phyloP scores from a whole-genome alignment of 2,888 invertebrate genomes.

The Xylophagus ater region DNA sequence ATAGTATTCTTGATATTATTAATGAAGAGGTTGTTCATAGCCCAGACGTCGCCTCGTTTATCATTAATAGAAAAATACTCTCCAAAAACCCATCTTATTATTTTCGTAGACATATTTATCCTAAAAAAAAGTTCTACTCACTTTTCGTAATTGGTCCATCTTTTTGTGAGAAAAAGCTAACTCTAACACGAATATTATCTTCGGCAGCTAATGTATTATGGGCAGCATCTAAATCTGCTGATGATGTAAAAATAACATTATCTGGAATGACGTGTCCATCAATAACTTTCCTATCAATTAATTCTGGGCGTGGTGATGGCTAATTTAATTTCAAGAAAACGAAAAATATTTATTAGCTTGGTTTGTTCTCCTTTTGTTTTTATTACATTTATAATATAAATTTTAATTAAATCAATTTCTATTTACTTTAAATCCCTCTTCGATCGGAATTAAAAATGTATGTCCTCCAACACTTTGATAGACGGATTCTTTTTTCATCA shows the following conservation, averaged over 20 bases:
- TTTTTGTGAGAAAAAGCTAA: constrained; percentile 63
- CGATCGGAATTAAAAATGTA: constrained; percentile 85
- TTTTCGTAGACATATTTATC: no score
- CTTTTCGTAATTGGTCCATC: constrained; percentile 55
- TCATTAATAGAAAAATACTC: no score
- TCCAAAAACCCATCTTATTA: no score
- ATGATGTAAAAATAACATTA: constrained; percentile 75
- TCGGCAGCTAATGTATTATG: constrained; percentile 72
- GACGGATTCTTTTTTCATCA: constrained; percentile 60
- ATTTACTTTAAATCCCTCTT: constrained; percentile 75
- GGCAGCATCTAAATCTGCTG: constrained; percentile 60
- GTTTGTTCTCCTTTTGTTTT: constrained; percentile 1
- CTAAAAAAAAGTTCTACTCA: constrained; percentile 40
- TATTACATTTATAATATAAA: not conserved
- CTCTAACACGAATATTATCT: constrained; percentile 72
- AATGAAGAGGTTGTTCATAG: no score
- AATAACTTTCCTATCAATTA: constrained; percentile 73
- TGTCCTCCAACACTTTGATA: constrained; percentile 68
- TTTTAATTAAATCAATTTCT: constrained; percentile 1
- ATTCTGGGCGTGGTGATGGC: constrained; percentile 57
- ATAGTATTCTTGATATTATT: no score
- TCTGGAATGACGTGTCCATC: constrained; percentile 85
- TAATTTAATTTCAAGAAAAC: constrained; percentile 25
- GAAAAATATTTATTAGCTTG: constrained; percentile 2
- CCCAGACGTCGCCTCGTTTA: no score